Base-by-base conservation (phyloP, 2,113 vertebrate species). In the Rhynchomys soricoides region DNA sequence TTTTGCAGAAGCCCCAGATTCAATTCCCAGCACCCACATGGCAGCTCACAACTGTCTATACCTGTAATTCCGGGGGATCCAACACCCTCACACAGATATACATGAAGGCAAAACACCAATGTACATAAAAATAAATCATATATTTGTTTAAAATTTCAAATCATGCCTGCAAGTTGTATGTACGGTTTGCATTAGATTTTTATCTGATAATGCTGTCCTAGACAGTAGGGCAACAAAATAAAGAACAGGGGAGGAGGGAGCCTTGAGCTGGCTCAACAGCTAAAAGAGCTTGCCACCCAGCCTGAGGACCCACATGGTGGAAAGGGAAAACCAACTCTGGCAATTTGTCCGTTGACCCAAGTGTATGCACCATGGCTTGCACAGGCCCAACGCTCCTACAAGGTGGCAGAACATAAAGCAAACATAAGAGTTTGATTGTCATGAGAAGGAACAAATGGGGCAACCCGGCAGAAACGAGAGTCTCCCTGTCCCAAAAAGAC, bases 111-210 rank as follows among this genome's bases (percentile, higher is more conserved):
- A 57, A 82, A 75, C 22, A 75, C 1, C 9, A n/a, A n/a, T n/a
- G 52, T 4, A n/a, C 78, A 81, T n/a, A 81, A 73, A n/a, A 73
- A 73, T 8, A n/a, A 21, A 70, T 70, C 68, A n/a, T 37, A 37
- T 59, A n/a, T n/a, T n/a, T 89, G 79, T 95, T 66, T 57, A 7
- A 92, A 95, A 70, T 74, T 89, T 97, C 6, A 57, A 50, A 75
- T 52, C 40, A 70, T n/a, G 4, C 1, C 1, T 15, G 45, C 3
- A 45, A 5, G 19, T 75, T 43, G 29, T 13, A 37, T 52, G 31
- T n/a, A 78, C 12, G 22, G 34, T 17, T 95, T 29, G 8, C 12
- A 4, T 57, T 57, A 90, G 59, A 17, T 92, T 75, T 48, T 48
- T 11, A 52, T 57, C 45, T 70, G 5, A 43, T 34, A 50, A 8